phyloP scores from a whole-genome alignment of 1,140 invertebrate genomes.

The Lordiphosa stackelbergi region DNA sequence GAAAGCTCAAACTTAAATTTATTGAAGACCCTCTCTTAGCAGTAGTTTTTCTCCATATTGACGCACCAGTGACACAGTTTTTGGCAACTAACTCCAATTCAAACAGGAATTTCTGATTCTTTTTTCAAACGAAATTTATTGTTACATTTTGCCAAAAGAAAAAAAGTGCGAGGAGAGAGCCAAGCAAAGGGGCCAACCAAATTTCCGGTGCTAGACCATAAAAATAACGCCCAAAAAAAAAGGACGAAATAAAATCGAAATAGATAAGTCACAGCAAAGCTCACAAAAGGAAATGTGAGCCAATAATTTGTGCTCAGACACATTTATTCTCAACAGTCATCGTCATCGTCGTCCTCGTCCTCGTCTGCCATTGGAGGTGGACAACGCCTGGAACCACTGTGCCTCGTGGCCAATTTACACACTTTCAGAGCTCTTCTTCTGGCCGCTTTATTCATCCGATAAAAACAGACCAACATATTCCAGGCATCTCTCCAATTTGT shows the following conservation, averaged over 20 bases:
- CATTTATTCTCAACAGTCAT: neutral
- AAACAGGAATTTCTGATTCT: neutral
- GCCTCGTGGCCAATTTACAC: slow-evolving; percentile 18
- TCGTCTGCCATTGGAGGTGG: neutral
- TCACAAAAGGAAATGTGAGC: slow-evolving; percentile 16
- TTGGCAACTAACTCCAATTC: slow-evolving; percentile 10
- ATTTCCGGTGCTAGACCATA: slow-evolving; percentile 22
- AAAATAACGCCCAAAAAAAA: no score
- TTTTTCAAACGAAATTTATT: slow-evolving; percentile 35
- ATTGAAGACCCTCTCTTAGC: no score
- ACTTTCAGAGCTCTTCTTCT: slow-evolving; percentile 17
- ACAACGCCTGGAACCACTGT: no score
- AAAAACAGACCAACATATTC: slow-evolving; percentile 14
- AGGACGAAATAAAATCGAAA: slow-evolving; percentile 20
- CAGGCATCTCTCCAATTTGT: neutral
- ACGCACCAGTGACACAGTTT: slow-evolving; percentile 13
- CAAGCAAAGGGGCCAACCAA: slow-evolving; percentile 15
- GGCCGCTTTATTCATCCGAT: slow-evolving; percentile 8
- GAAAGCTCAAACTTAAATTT: no score
- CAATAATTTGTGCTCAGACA: slow-evolving; percentile 30
- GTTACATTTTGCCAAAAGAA: slow-evolving; percentile 34
- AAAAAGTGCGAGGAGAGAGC: neutral
- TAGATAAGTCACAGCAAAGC: slow-evolving; percentile 12
- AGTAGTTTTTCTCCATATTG: neutral
- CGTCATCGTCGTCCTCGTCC: neutral